Evolutionary conservation across 2,113 vertebrate genomes (phyloP), one percentile per base, ranked within the genome.

Genomic region (Ictidomys tridecemlineatus): DNA sequence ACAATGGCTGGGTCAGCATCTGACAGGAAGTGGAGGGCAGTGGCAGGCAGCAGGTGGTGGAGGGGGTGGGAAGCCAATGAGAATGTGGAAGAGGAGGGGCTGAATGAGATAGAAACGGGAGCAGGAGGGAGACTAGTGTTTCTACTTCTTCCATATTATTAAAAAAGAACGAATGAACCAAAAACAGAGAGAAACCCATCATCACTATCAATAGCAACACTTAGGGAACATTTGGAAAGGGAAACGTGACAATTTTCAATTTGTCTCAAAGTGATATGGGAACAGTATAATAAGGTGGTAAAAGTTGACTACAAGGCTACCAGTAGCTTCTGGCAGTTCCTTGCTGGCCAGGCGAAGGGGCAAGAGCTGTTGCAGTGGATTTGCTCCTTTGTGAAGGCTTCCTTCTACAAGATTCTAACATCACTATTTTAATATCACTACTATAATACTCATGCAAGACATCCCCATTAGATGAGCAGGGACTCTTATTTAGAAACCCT

Each of bases 121-220:
- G 42, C 0, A 53, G 37, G 14, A 82, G 32, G 20, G 51, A 85
- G 88, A 76, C 45, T 39, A 85, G 8, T 78, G 28, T 45, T 88
- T 91, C 32, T 1, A 70, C 86, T 72, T 91, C 70, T 84, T 93
- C 56, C 58, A 84, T 48, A 51, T 34, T 95, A 48, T 8, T 32
- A 22, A 51, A 61, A 30, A 72, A 86, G 30, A 32, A 93, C 88
- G 69, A 96, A 51, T 89, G 48, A 53, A 72, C 84, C 32, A n/a
- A 93, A 88, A 63, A 96, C 51, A 91, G 51, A 13, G 13, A 51
- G 77, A 61, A 95, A 30, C 72, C 95, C 85, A 85, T 78, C 77
- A 83, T 22, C 28, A 56, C 53, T 74, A 39, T 3, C 56, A 87
- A 34, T 30, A 85, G 9, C 6, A 77, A 8, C 22, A 63, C 56